Evolutionary conservation across 1,140 invertebrate genomes (phyloP).

Genomic region (Zaprionus capensis): DNA sequence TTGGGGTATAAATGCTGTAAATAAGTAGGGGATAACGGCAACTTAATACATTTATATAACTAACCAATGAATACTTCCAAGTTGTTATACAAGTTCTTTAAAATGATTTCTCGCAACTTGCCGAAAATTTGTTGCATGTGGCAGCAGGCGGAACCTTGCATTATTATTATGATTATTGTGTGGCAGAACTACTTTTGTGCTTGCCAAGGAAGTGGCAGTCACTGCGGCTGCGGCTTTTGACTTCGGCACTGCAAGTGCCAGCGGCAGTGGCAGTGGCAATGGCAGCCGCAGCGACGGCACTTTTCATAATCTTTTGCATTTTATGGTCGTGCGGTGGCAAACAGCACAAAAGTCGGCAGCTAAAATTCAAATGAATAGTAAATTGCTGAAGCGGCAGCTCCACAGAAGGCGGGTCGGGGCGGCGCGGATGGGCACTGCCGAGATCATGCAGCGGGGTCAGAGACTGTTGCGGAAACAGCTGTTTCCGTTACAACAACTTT

Average conservation of each 20-base stretch:
- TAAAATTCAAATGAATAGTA: conserved; percentile 80
- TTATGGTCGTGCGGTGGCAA: conserved; percentile 67
- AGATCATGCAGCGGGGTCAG: not conserved
- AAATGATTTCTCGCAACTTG: not conserved
- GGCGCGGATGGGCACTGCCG: not conserved
- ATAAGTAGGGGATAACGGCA: not conserved
- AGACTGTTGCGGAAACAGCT: conserved; percentile 62
- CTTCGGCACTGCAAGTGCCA: conserved; percentile 17
- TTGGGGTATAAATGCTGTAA: not conserved
- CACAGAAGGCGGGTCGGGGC: not conserved
- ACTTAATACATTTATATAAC: not conserved
- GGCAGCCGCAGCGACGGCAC: conserved; percentile 39
- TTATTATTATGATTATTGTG: conserved; percentile 40
- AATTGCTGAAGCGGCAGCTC: conserved; percentile 50
- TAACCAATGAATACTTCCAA: not conserved
- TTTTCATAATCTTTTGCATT: conserved; percentile 77
- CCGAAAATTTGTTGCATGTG: conserved; percentile 10
- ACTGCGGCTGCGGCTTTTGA: not conserved
- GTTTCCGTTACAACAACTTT: conserved; percentile 65
- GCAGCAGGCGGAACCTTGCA: conserved; percentile 15
- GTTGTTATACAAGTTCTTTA: conserved; percentile 1
- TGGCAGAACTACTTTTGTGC: conserved; percentile 25
- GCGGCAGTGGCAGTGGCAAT: conserved; percentile 14
- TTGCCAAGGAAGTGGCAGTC: conserved; percentile 57
- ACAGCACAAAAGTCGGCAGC: conserved; percentile 52